Evolutionary conservation across 2,113 vertebrate genomes (phyloP).

Genomic region (Engystomops pustulosus): DNA sequence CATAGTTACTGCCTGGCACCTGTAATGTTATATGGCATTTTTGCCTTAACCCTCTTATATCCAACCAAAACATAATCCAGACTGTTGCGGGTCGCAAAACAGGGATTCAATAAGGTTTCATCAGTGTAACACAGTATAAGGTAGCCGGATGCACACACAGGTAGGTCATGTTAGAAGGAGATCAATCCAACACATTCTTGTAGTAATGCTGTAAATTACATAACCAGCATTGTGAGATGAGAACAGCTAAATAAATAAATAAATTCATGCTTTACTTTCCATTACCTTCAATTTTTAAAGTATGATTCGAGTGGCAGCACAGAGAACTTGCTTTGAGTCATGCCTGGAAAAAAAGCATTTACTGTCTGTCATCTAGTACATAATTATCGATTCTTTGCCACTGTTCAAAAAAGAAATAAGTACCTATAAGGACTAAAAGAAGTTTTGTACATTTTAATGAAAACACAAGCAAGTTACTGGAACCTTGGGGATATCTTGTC

Average conservation of each 20-base stretch:
- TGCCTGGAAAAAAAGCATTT: constrained; percentile 38
- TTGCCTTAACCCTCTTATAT: not conserved
- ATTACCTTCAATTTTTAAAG: constrained; percentile 26
- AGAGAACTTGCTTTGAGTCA: constrained; percentile 17
- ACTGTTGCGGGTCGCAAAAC: not conserved
- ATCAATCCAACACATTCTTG: not conserved
- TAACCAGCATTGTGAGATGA: not conserved
- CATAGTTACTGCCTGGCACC: not conserved
- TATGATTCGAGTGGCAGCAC: constrained; percentile 12
- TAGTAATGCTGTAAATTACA: not conserved
- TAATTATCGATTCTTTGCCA: constrained; percentile 31
- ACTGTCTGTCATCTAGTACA: constrained; percentile 12
- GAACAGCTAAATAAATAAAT: constrained; percentile 4
- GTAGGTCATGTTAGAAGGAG: not conserved
- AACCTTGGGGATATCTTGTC: not conserved
- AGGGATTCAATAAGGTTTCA: not conserved
- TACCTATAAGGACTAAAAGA: constrained; percentile 1
- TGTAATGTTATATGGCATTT: not conserved
- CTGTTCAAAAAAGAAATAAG: not conserved
- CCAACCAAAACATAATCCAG: not conserved
- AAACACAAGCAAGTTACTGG: not conserved
- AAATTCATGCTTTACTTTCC: not conserved
- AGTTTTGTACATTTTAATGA: constrained; percentile 19
- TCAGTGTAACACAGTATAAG: not conserved
- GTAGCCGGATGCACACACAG: not conserved